These are phyloP conservation scores for Oncorhynchus keta DNA, from an alignment of 2,113 vertebrate species.

Conservation along the genomic window DNA sequence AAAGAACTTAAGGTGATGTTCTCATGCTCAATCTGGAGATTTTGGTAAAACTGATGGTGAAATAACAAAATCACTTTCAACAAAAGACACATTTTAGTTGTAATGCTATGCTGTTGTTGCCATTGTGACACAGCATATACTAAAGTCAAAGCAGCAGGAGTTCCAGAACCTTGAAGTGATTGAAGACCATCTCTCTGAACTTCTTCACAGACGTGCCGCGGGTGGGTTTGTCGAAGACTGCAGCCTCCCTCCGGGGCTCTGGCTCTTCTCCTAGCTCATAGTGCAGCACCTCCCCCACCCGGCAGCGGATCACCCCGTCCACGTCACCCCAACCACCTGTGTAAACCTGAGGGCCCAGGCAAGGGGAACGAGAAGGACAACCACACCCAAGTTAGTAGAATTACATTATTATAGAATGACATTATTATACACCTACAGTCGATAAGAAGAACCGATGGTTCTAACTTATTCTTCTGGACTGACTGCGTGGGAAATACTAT, in stretches of 20 bases:
- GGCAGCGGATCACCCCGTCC: conserved; percentile 92
- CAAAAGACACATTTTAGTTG: not conserved
- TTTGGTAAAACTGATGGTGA: not conserved
- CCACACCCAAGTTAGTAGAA: too few species aligned
- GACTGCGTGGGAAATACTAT: too few species aligned
- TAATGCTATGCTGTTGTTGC: too few species aligned
- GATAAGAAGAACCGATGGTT: too few species aligned
- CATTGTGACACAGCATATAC: too few species aligned
- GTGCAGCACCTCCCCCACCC: conserved; percentile 84
- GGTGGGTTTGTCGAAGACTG: conserved; percentile 92
- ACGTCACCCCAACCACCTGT: conserved; percentile 93
- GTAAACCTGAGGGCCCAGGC: conserved; percentile 79
- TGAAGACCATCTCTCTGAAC: conserved; percentile 96
- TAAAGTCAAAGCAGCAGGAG: not conserved
- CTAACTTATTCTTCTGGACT: too few species aligned
- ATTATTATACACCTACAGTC: too few species aligned
- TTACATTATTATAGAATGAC: too few species aligned
- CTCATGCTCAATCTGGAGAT: not conserved
- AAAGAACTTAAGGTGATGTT: not conserved
- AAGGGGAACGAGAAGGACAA: too few species aligned
- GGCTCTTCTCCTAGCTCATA: conserved; percentile 88
- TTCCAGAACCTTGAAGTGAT: conserved; percentile 85
- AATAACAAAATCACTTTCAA: not conserved
- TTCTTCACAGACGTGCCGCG: conserved; percentile 96
- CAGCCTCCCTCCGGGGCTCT: conserved; percentile 85